Conservation (phyloP, 2,888 invertebrate genomes). For the Pediacus dermestoides region DNA sequence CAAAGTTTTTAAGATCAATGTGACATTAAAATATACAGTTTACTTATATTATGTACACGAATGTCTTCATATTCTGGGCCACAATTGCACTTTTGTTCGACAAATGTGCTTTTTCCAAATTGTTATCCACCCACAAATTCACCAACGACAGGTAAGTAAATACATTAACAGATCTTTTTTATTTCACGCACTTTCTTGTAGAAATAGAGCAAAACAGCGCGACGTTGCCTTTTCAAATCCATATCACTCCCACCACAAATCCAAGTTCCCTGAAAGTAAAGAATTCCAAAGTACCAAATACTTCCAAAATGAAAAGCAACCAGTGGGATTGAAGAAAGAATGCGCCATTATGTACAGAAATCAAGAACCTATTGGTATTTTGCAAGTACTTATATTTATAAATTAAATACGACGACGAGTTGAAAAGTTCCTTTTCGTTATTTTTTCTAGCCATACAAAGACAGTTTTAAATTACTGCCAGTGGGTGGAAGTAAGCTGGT, state of each 20-base stretch:
- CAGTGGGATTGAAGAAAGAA: neutral
- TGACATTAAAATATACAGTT: conserved; percentile 14
- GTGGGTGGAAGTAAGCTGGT: conserved; percentile 29
- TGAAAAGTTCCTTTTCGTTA: neutral
- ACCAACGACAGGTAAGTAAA: conserved; percentile 11
- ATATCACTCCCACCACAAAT: no score
- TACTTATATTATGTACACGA: conserved; percentile 10
- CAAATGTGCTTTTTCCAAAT: conserved; percentile 11
- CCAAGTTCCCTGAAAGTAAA: no score
- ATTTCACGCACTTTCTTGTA: conserved; percentile 1
- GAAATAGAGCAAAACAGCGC: no score
- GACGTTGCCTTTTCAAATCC: no score
- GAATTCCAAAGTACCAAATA: no score
- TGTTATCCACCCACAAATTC: conserved; percentile 10
- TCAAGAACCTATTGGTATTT: conserved; percentile 34
- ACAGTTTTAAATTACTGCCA: conserved; percentile 33
- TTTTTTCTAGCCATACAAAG: conserved; percentile 31
- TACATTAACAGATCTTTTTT: no score
- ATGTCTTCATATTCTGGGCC: conserved; percentile 7
- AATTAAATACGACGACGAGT: neutral
- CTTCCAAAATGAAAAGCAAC: no score
- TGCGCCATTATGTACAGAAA: conserved; percentile 36
- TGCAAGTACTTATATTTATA: conserved; percentile 28
- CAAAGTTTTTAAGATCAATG: no score
- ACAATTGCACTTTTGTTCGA: conserved; percentile 10